Evolutionary conservation across 2,797 vertebrate species (phyloP), one percentile per base, ranked within the genome.

Genomic region (Heterohyrax brucei): DNA sequence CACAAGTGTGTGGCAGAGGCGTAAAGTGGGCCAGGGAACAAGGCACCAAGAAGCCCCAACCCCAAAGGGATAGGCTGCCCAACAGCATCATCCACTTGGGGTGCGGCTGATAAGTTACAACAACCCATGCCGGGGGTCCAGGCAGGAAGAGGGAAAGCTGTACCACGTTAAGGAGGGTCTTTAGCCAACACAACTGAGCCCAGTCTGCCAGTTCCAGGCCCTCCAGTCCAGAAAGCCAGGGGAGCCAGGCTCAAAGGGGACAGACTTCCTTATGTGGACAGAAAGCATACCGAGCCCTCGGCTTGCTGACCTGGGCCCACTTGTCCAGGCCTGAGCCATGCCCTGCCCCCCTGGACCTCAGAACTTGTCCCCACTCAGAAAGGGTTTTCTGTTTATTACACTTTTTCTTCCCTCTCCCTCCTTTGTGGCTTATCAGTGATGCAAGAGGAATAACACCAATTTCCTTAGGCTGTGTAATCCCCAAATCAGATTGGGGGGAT

Each of bases 401-500:
- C 86, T 82, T 94, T 89, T 72, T 53, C 73, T 87, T 92, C 96
- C 97, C 98, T 56, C 87, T 59, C 94, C 95, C 96, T 98, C 98
- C 98, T 99, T 99, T 99, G 7, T 98, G 97, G 98, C 98, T 99
- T 99, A 98, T 98, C 98, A 98, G 98, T 98, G 98, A 99, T 99
- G 98, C 98, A 98, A 98, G 97, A 98, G 97, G 98, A 99, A 98
- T 98, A 98, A 98, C 97, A 92, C 98, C 98, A 98, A 99, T 99
- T 99, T 99, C 99, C 98, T 99, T 98, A 98, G 98, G 99, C 99
- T 98, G 98, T 98, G 98, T 99, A 99, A 99, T 99, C 99, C 99
- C 98, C 98, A 99, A 99, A 99, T 99, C 99, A 98, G 98, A 99
- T 99, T 99, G 98, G 98, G 97, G 98, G 99, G 99, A 99, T 99